Evolutionary conservation across 2,113 vertebrate genomes (phyloP), one percentile per base, ranked within the genome.

Genomic region (Spermophilus dauricus): DNA sequence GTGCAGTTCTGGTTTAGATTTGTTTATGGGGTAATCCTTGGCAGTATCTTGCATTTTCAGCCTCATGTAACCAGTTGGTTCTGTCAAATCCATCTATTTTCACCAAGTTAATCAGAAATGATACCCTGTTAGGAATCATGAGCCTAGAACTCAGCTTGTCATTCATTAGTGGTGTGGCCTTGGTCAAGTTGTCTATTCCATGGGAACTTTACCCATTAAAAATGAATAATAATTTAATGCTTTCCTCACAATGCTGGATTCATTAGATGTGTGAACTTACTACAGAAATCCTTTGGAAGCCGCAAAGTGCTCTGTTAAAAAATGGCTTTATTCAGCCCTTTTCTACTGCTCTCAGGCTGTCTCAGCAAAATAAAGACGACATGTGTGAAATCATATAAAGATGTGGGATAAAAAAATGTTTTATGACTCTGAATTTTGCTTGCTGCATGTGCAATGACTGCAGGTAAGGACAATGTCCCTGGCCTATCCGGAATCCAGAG

Each of bases 1-100:
- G 45, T 39, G 63, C 89, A 95, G 76, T 51, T 86, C 84, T 91
- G 58, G 63, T 61, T 85, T 85, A 58, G 73, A 58, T 91, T 89
- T 86, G 34, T 86, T 77, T 83, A 86, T 9, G 67, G 24, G 11
- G 20, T 24, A 22, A 86, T 89, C 24, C 65, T 45, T 61, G 42
- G 81, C 20, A 72, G 8, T 92, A 83, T 96, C 39, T 34, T 3
- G 2, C 67, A 48, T 14, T 70, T 34, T 82, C 83, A 73, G 10
- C 34, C 24, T 82, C 70, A 30, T 53, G 10, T 34, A 61, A 86
- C 18, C 37, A 63, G 84, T 61, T 17, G 22, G 37, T 73, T 92
- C 48, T 67, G 28, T 94, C 80, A 53, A 61, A 48, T 86, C 48
- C 11, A 2, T 67, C 17, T 91, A 39, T 80, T 80, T 63, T 28